phyloP scores from a whole-genome alignment of 2,888 invertebrate genomes.

The Tenthredo notha region DNA sequence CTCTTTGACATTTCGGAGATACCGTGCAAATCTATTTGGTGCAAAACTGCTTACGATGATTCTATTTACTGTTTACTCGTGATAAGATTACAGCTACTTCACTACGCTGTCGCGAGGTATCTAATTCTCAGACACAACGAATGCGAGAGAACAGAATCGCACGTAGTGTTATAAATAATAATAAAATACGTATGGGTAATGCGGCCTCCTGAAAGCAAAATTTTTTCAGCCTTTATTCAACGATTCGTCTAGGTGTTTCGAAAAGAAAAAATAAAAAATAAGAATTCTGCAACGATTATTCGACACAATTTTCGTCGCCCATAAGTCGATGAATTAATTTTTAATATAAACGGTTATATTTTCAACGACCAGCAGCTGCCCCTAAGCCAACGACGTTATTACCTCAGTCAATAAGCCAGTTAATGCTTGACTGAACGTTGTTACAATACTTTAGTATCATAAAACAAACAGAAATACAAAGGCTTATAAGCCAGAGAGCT shows the following conservation, averaged over 20 bases:
- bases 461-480: slow-evolving; percentile 38
- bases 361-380: slow-evolving; percentile 7
- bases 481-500: slow-evolving; percentile 9
- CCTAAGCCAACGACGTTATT: slow-evolving; percentile 1
- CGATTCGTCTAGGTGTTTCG: neutral
- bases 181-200: slow-evolving; percentile 14
- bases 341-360: neutral
- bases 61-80: slow-evolving; percentile 35
- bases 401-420: slow-evolving; percentile 31
- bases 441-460: neutral
- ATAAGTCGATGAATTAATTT: neutral
- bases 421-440: neutral
- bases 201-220: neutral
- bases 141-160: neutral
- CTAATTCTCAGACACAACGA: neutral
- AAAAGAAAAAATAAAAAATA: neutral
- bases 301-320: neutral
- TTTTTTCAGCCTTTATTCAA: neutral
- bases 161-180: slow-evolving; percentile 22
- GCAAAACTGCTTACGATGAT: slow-evolving; percentile 36
- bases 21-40: neutral
- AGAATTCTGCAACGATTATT: neutral
- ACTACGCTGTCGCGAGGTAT: neutral
- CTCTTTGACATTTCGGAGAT: slow-evolving; percentile 33
- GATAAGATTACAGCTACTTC: slow-evolving; percentile 33